A percentile compares a stretch with the other conserved stretches of the same genome.
Evolutionary conservation across 2,113 vertebrate species (phyloP).

Genomic region (Scomber scombrus): DNA sequence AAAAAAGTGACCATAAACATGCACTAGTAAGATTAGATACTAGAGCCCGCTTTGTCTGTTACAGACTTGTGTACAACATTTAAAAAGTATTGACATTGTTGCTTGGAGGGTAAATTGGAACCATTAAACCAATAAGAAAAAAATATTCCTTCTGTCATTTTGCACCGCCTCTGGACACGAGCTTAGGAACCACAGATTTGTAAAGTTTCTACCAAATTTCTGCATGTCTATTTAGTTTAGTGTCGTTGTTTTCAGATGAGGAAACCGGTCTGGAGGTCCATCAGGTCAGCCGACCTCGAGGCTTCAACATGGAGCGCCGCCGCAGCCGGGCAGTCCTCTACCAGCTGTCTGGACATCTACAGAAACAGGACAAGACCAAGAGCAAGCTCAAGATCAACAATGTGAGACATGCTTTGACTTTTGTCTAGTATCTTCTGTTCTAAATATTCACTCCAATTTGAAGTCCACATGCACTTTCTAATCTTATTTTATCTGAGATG

Average conservation of each 20-base stretch:
- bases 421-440: background rate
- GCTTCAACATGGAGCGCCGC: slow-evolving; percentile 83
- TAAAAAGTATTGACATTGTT: no score
- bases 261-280: slow-evolving; percentile 83
- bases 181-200: no score
- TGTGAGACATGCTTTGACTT: slow-evolving; percentile 66
- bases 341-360: slow-evolving; percentile 89
- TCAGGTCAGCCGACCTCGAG: slow-evolving; percentile 80
- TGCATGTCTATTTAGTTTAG: background rate
- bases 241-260: slow-evolving; percentile 70
- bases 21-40: no score
- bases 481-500: no score
- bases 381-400: slow-evolving; percentile 89
- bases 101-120: no score
- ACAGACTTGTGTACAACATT: no score
- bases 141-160: no score
- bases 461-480: no score
- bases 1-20: no score
- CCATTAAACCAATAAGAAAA: no score
- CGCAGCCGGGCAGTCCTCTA: slow-evolving; percentile 88
- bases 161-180: no score
- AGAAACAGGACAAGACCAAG: slow-evolving; percentile 87
- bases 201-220: background rate
- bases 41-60: no score
- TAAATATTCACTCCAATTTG: background rate